phyloP scores from a whole-genome alignment of 2,113 vertebrate species.

The Alosa alosa region DNA sequence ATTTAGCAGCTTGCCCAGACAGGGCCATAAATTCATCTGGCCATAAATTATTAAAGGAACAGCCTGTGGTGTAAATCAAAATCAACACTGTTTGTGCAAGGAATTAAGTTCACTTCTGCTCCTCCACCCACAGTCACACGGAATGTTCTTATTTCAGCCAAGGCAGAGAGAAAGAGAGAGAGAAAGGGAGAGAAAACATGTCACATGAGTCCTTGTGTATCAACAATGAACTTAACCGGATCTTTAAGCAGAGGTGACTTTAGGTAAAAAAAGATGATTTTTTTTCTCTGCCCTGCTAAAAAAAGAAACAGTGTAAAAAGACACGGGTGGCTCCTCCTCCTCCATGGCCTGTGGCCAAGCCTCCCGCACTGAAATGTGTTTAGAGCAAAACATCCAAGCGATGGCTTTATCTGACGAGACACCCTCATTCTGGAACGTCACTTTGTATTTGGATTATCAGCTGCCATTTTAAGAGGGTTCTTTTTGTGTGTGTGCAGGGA shows the following conservation, averaged over 20 bases:
- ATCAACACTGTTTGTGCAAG: conserved; percentile 82
- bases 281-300: not conserved
- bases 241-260: not conserved
- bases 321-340: not conserved
- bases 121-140: not conserved
- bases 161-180: not conserved
- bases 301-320: not conserved
- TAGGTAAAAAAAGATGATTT: not conserved
- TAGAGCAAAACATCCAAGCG: conserved; percentile 25
- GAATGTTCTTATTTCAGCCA: not conserved
- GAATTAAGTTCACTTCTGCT: conserved; percentile 72
- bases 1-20: conserved; percentile 85
- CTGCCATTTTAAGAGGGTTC: conserved; percentile 57
- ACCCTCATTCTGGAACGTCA: conserved; percentile 33
- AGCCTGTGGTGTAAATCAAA: conserved; percentile 84
- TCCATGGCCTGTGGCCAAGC: no score
- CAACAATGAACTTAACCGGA: not conserved
- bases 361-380: conserved; percentile 11
- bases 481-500: conserved; percentile 31
- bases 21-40: conserved; percentile 88
- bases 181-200: not conserved
- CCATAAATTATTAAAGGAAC: conserved; percentile 92
- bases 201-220: not conserved
- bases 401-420: conserved; percentile 47
- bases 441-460: conserved; percentile 40